A percentile compares a stretch with the other conserved stretches of the same genome.
Evolutionary conservation across 2,797 vertebrate genomes (phyloP).

Genomic region (Cyclura pinguis): DNA sequence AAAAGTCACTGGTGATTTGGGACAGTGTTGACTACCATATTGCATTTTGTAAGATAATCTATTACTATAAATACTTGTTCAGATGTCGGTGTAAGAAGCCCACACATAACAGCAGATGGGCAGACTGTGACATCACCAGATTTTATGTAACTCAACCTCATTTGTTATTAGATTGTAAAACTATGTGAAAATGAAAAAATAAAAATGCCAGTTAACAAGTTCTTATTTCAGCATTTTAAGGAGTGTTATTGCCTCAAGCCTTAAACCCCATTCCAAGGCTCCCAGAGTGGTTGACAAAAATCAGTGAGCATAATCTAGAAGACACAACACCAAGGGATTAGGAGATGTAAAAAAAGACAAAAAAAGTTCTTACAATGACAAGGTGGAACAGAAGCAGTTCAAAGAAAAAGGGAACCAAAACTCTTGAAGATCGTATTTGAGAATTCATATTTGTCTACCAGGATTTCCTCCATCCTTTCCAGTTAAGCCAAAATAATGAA

Average conservation of each 20-base stretch:
- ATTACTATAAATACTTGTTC: conserved; percentile 9
- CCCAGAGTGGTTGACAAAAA: background rate
- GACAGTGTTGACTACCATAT: background rate
- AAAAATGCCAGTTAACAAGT: background rate
- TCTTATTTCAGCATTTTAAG: background rate
- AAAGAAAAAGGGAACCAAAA: background rate
- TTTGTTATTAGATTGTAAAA: background rate
- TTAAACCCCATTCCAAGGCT: background rate
- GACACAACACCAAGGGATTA: background rate
- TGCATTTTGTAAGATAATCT: conserved; percentile 1
- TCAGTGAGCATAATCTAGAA: background rate
- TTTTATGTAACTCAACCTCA: background rate
- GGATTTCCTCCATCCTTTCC: too few species aligned
- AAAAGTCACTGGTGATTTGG: background rate
- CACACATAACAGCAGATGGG: background rate
- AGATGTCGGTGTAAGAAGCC: background rate
- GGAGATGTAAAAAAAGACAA: background rate
- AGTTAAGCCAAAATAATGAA: background rate
- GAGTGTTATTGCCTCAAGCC: background rate
- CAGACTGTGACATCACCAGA: background rate
- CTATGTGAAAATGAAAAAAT: background rate
- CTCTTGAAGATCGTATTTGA: background rate
- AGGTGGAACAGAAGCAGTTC: background rate
- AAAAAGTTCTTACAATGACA: background rate
- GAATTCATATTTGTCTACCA: too few species aligned